Percentiles rank a stretch among this genome's conserved stretches.
These are phyloP conservation scores for Nomada ruficornis DNA, from an alignment of 2,888 invertebrate genomes.

Conservation along the genomic window DNA sequence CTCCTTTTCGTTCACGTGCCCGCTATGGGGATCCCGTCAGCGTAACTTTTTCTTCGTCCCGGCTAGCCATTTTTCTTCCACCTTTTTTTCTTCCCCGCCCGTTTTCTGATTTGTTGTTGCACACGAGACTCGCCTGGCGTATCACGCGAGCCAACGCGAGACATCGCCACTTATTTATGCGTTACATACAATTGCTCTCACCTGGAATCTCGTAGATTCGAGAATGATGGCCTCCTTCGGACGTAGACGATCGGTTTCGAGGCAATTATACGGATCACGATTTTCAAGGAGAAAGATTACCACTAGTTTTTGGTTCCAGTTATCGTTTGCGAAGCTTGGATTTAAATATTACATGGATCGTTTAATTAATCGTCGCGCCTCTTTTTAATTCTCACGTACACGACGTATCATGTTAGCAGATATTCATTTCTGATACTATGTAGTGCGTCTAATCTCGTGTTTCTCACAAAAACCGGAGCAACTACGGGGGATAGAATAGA, in stretches of 20 bases:
- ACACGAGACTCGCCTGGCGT: conserved; percentile 26
- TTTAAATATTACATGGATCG: neutral
- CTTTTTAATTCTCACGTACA: conserved; percentile 32
- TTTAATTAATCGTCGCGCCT: conserved; percentile 42
- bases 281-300: conserved; percentile 7
- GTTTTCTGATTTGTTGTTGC: conserved; percentile 25
- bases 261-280: neutral
- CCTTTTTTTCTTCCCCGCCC: neutral
- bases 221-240: no score
- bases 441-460: conserved; percentile 26
- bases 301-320: neutral
- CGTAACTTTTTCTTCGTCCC: conserved; percentile 10
- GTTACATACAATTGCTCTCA: neutral
- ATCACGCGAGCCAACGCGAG: conserved; percentile 44
- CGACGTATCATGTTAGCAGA: conserved; percentile 10
- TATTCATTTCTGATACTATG: conserved; percentile 18
- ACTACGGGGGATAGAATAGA: neutral
- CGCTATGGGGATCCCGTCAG: neutral
- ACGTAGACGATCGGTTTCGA: no score
- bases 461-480: neutral
- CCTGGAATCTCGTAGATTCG: neutral
- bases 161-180: conserved; percentile 33
- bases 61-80: conserved; percentile 22
- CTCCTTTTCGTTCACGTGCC: neutral
- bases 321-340: conserved; percentile 8